Conservation (phyloP, 2,113 vertebrate species). For the Pycnonotus jocosus region DNA sequence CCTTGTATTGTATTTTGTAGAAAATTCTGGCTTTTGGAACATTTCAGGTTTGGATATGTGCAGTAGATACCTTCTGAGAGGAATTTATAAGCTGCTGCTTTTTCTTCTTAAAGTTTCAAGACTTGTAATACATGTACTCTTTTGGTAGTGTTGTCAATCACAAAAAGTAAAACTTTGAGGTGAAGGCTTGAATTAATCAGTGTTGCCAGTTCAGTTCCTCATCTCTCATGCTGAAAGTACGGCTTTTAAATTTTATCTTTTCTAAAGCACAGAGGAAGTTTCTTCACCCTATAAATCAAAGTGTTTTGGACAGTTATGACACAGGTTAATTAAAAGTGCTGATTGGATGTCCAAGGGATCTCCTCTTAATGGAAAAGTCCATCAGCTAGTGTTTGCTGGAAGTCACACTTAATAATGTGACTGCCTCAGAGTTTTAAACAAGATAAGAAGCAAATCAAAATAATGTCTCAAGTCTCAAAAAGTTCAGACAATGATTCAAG, state of each 20-base stretch:
- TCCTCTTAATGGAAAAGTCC: background rate
- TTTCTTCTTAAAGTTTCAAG: background rate
- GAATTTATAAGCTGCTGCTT: background rate
- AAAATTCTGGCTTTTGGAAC: background rate
- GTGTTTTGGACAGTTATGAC: constrained; percentile 16
- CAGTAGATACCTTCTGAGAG: background rate
- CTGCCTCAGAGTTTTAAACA: constrained; percentile 20
- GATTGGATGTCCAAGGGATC: constrained; percentile 7
- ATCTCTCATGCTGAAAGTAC: background rate
- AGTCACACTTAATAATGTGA: constrained; percentile 22
- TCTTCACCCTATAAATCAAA: constrained; percentile 48
- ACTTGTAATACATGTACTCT: background rate
- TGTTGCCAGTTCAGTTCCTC: background rate
- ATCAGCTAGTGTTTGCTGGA: background rate
- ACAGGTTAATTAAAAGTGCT: constrained; percentile 41
- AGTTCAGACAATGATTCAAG: background rate
- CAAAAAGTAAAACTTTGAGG: background rate
- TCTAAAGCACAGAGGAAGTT: background rate
- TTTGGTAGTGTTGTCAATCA: background rate
- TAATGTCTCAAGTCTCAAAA: background rate
- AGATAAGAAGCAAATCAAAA: background rate
- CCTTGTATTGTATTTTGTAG: background rate
- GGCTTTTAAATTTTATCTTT: background rate
- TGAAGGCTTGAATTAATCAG: constrained; percentile 1
- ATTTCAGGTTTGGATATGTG: background rate